Conservation (phyloP, 2,888 invertebrate species). For the Sycophila texana region DNA sequence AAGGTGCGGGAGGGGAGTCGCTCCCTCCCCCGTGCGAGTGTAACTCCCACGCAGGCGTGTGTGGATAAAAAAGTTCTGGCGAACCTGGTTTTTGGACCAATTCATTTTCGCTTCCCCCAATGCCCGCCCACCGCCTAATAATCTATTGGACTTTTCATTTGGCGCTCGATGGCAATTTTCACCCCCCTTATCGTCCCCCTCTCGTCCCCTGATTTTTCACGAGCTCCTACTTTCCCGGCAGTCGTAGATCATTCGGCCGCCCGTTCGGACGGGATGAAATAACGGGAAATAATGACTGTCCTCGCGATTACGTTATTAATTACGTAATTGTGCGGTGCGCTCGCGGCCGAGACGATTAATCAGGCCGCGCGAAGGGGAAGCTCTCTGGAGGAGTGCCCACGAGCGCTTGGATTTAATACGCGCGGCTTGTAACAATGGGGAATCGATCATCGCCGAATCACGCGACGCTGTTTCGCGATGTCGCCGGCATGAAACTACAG, state of each 20-base stretch:
- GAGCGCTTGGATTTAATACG: slow-evolving; percentile 3
- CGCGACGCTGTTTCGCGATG: slow-evolving; percentile 5
- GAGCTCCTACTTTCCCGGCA: not conserved
- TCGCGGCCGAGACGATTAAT: slow-evolving; percentile 15
- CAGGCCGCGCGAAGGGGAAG: not conserved
- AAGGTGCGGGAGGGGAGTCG: not conserved
- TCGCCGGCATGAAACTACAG: not conserved
- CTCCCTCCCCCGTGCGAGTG: too few relatives aligned
- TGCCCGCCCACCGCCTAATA: slow-evolving; percentile 14
- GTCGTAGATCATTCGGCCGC: not conserved
- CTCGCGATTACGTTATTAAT: slow-evolving; percentile 25
- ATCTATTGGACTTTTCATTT: slow-evolving; percentile 28
- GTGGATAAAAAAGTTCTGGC: not conserved
- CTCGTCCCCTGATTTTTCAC: not conserved
- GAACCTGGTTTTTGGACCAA: slow-evolving; percentile 16
- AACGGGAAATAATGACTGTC: not conserved
- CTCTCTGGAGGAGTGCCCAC: not conserved
- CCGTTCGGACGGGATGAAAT: not conserved
- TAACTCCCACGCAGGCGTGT: too few relatives aligned
- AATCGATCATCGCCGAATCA: slow-evolving; percentile 46
- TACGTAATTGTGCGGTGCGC: slow-evolving; percentile 13
- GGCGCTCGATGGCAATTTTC: not conserved
- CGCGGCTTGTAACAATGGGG: slow-evolving; percentile 17
- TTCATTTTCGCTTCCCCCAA: slow-evolving; percentile 1
- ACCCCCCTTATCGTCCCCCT: not conserved